Evolutionary conservation across 1,140 invertebrate species (phyloP).

Genomic region (Dysdera silvatica): DNA sequence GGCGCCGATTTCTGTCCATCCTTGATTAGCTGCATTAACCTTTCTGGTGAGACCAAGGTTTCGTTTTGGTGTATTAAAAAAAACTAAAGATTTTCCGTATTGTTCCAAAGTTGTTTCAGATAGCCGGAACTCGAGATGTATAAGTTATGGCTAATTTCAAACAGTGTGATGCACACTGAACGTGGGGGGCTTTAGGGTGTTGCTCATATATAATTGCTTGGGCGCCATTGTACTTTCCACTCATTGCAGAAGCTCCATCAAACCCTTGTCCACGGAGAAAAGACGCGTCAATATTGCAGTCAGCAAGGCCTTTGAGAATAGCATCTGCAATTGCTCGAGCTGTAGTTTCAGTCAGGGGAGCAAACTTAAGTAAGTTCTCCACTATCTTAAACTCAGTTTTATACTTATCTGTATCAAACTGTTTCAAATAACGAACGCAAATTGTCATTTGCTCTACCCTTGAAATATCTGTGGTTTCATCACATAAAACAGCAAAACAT

Average conservation of each 20-base stretch:
- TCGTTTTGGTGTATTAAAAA: neutral
- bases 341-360: neutral
- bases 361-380: neutral
- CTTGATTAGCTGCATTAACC: too few species aligned
- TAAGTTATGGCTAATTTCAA: neutral
- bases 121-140: neutral
- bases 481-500: neutral
- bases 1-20: too few species aligned
- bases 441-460: neutral
- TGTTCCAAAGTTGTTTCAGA: neutral
- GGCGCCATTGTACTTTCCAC: neutral
- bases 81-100: neutral
- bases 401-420: too few species aligned
- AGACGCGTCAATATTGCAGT: neutral
- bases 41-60: neutral
- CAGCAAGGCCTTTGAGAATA: neutral
- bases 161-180: neutral
- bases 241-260: constrained; percentile 3
- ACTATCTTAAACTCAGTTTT: too few species aligned
- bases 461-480: neutral
- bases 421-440: neutral
- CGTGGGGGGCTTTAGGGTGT: neutral
- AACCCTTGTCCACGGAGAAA: neutral
- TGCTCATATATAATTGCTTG: neutral
- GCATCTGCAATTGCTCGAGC: neutral